phyloP scores from a whole-genome alignment of 1,140 invertebrate genomes.

The Drosophila bocki region DNA sequence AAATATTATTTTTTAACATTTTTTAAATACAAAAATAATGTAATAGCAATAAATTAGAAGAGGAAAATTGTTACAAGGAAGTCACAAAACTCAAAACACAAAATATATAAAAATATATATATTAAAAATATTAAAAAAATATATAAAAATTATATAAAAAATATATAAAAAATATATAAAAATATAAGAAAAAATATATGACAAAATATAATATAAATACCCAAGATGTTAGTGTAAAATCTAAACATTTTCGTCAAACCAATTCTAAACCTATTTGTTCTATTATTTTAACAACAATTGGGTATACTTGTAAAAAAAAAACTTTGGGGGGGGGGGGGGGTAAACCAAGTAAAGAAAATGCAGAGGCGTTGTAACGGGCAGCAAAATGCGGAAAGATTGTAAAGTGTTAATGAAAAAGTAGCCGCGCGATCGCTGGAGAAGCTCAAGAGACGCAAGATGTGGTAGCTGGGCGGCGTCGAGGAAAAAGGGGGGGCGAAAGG shows the following conservation, averaged over 20 bases:
- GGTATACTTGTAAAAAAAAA: background rate
- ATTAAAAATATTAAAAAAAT: too few relatives aligned
- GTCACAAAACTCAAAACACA: too few relatives aligned
- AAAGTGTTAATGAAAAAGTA: constrained; percentile 83
- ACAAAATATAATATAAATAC: too few relatives aligned
- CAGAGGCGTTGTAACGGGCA: constrained; percentile 54
- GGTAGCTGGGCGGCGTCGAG: background rate
- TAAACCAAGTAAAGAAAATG: constrained; percentile 8
- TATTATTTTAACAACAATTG: constrained; percentile 17
- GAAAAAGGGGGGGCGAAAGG: background rate
- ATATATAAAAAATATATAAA: too few relatives aligned
- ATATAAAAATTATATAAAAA: too few relatives aligned
- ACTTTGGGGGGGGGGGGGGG: too few relatives aligned
- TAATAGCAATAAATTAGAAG: too few relatives aligned
- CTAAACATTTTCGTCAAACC: background rate
- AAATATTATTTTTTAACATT: background rate
- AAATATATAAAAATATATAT: too few relatives aligned
- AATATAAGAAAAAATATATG: too few relatives aligned
- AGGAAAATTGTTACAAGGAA: too few relatives aligned
- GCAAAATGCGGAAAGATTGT: constrained; percentile 81
- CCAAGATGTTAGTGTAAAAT: background rate
- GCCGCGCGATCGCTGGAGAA: constrained; percentile 39
- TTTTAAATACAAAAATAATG: background rate
- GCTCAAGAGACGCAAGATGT: constrained; percentile 21
- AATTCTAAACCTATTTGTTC: background rate